Base-by-base conservation (phyloP, 2,888 invertebrate species). In the Aelia acuminata region DNA sequence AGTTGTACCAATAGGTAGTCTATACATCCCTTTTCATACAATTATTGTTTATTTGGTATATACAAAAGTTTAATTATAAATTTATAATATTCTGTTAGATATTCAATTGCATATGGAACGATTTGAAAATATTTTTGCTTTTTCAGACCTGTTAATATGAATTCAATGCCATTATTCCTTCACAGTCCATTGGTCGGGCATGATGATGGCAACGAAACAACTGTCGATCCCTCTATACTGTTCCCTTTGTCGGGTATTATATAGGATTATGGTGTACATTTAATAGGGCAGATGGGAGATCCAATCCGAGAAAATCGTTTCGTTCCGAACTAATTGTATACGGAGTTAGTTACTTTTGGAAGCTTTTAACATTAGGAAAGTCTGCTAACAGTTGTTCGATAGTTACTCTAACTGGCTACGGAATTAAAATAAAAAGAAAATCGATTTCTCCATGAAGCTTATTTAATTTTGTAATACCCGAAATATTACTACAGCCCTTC, bases 241-340 rank as follows among this genome's bases (percentile, higher is more conserved):
- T 26, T 50, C 53, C 53, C 57, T 57, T 31, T 20, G 7, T 5
- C 26, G 35, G 18, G 13, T 70, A 18, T 26, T 57, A 57, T 57
- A 53, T 70, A 31, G 43, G 43, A 7, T 10, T n/a, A n/a, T 35
- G 18, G 63, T 7, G 31, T 35, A 35, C 63, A 70, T 70, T 70
- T 70, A 70, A 70, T 70, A 70, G 63, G 35, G 31, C 63, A 70
- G 63, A 70, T 70, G 63, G 63, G 63, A 70, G 35, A 35, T 31
- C 63, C 1, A 20, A 18, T 2, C 63, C 63, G 15, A 70, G 63
- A 20, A 70, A 35, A 70, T 70, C 63, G 18, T 8, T 70, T 70
- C 63, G 63, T 70, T 70, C 63, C 63, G 63, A 5, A 35, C 35
- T 70, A 70, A 70, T 70, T 70, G 18, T 20, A 31, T 70, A 26